These are phyloP conservation scores for Tapirus indicus DNA, from an alignment of 2,797 vertebrate genomes.

Conservation along the genomic window DNA sequence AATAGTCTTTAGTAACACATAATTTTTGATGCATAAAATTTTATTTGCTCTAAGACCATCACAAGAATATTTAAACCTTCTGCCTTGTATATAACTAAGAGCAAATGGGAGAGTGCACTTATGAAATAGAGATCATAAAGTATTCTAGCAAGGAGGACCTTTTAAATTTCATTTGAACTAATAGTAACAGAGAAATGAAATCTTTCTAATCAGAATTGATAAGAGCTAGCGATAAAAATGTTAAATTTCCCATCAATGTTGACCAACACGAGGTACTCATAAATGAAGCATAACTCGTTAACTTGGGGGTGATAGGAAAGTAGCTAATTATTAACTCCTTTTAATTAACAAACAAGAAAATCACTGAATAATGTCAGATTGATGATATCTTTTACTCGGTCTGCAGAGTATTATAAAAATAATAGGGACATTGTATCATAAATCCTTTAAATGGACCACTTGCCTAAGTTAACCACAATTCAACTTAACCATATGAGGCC, in stretches of 20 bases:
- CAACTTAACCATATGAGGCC: not conserved
- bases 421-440: not conserved
- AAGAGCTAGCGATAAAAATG: not conserved
- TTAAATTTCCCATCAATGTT: not conserved
- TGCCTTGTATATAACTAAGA: not conserved
- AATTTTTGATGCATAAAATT: constrained; percentile 32
- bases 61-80: constrained; percentile 1
- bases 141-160: not conserved
- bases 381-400: not conserved
- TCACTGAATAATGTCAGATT: not conserved
- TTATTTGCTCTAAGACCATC: constrained; percentile 30
- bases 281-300: not conserved
- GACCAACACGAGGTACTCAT: not conserved
- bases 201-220: constrained; percentile 30
- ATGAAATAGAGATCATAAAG: not conserved
- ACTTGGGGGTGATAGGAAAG: not conserved
- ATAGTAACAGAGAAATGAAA: not conserved
- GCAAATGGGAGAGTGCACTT: not conserved
- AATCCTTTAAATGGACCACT: not conserved
- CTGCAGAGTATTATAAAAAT: not conserved
- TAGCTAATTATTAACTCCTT: not conserved
- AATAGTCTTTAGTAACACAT: not conserved
- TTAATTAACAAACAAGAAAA: constrained; percentile 43
- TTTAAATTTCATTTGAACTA: constrained; percentile 2
- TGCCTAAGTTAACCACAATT: not conserved